Base-by-base conservation (phyloP, 2,797 vertebrate genomes). In the Chelonia mydas region DNA sequence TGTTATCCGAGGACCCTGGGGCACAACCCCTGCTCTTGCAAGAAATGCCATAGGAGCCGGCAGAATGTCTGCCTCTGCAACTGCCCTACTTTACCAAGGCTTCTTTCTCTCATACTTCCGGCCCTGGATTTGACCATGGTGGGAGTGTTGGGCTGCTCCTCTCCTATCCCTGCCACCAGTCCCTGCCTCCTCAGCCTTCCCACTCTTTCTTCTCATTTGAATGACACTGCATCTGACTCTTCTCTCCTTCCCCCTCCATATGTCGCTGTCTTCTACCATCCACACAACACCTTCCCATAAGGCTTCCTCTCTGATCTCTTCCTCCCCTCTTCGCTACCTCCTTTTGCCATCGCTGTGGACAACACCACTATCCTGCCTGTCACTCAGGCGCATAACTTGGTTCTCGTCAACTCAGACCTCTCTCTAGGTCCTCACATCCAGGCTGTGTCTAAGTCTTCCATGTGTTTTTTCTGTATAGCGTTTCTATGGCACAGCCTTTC, bases 391-490 rank as follows among this genome's bases (percentile, higher is more conserved):
- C 68, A n/a, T 23, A 5, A 9, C 41, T 41, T 72, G 77, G 53
- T 28, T 49, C 3, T 41, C 80, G 90, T 87, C 53, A 27, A 59
- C 51, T 15, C 53, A 83, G 51, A 28, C 21, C 41, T 86, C 86
- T 78, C 51, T 82, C 7, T 19, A 53, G 13, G 47, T 59, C 5
- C 57, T 28, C 1, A 0, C 12, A 61, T 47, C 25, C 1, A 2
- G 21, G 3, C 61, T n/a, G 8, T 11, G 4, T 2, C 27, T 54
- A 78, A 51, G 13, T 2, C 1, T 57, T 92, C 51, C 28, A 28
- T 0, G 2, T 28, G 16, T 90, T 61, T 72, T 47, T 92, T 33
- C 17, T 57, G 23, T 8, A 1, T 0, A 1, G 27, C 27, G 3
- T 57, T 74, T 49, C 41, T 76, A 82, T 79, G 82, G 50, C 72